Conservation (phyloP, 2,113 vertebrate species). For the Cephalopholis sonnerati region DNA sequence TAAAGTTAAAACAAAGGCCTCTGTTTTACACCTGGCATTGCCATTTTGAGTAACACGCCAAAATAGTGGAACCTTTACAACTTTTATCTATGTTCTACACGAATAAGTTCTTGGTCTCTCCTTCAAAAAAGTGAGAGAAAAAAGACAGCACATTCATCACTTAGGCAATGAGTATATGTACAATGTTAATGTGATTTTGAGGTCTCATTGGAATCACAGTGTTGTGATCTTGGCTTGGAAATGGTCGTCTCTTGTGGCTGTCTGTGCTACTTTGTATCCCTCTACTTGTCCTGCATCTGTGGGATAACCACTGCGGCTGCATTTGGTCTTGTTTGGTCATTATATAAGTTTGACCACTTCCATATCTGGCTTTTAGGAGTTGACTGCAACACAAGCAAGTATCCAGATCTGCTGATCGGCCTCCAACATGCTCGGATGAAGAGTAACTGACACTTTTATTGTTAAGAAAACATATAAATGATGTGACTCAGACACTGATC, state of each 20-base stretch:
- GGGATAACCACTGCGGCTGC: conserved; percentile 19
- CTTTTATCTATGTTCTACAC: neutral
- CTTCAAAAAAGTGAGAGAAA: neutral
- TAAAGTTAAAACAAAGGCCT: neutral
- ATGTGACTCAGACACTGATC: neutral
- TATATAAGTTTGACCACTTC: neutral
- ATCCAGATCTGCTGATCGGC: neutral
- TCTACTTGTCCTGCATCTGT: conserved; percentile 6
- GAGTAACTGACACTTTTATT: neutral
- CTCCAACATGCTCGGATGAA: neutral
- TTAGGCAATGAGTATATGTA: neutral
- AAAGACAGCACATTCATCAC: neutral
- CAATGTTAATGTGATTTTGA: neutral
- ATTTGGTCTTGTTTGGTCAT: conserved; percentile 20
- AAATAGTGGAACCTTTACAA: neutral
- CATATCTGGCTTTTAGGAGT: conserved; percentile 15
- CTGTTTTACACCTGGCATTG: neutral
- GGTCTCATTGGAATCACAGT: neutral
- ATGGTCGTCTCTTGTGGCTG: neutral
- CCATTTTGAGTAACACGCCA: neutral
- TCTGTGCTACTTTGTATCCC: neutral
- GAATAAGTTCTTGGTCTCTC: neutral
- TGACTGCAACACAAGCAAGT: neutral
- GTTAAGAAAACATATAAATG: too few species aligned
- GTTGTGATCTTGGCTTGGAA: conserved; percentile 1